These are phyloP conservation scores for Perccottus glenii DNA, from an alignment of 2,113 vertebrate genomes.

Conservation along the genomic window DNA sequence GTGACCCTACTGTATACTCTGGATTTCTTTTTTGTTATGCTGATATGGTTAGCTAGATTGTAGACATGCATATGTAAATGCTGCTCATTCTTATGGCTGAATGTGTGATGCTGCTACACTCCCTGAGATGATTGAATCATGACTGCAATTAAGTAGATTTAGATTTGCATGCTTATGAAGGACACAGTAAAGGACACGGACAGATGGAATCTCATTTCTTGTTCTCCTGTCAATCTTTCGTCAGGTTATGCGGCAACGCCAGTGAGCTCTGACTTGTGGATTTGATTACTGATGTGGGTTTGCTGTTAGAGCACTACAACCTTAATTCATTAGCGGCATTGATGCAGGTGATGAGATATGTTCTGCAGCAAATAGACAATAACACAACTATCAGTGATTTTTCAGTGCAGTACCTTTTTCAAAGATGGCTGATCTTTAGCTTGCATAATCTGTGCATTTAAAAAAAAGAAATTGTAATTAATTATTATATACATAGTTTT, in stretches of 20 bases:
- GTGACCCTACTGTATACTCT: conserved; percentile 1
- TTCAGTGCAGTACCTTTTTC: no score
- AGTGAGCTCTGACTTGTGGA: conserved; percentile 48
- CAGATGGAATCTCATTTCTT: conserved; percentile 65
- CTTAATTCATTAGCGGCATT: conserved; percentile 36
- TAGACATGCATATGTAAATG: conserved; percentile 56
- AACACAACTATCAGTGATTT: no score
- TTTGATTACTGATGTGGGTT: conserved; percentile 49
- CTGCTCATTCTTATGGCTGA: conserved; percentile 28
- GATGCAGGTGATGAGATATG: conserved; percentile 3
- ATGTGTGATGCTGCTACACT: conserved; percentile 32
- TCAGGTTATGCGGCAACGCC: conserved; percentile 34
- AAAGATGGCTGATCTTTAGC: no score
- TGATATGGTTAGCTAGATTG: conserved; percentile 25
- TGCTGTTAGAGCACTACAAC: conserved; percentile 32
- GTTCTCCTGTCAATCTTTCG: conserved; percentile 53
- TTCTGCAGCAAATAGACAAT: conserved; percentile 9
- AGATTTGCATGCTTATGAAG: conserved; percentile 54
- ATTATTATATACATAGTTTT: no score
- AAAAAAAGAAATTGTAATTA: no score
- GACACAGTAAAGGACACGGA: conserved; percentile 53
- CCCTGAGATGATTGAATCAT: conserved; percentile 64
- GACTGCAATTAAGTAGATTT: conserved; percentile 62
- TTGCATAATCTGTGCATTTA: no score
- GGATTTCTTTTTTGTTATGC: conserved; percentile 34